Percentiles rank a stretch among this genome's conserved stretches.
Evolutionary conservation across 2,797 vertebrate genomes (phyloP).

Genomic region (Zonotrichia albicollis): DNA sequence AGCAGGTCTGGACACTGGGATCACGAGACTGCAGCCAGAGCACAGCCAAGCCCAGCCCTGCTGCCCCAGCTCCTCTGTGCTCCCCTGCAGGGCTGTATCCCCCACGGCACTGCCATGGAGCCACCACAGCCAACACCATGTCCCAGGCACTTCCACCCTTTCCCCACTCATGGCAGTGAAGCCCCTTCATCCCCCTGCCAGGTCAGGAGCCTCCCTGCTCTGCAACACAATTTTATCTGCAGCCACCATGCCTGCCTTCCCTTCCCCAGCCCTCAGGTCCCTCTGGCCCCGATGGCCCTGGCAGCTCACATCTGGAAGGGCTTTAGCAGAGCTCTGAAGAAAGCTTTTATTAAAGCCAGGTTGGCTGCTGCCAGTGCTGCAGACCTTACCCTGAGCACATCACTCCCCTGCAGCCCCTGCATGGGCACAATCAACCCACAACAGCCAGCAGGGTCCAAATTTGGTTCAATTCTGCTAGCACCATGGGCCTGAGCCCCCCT

Average conservation of each 20-base stretch:
- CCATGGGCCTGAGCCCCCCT: not conserved
- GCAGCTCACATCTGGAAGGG: slow-evolving; percentile 69
- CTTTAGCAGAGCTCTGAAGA: slow-evolving; percentile 33
- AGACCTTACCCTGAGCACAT: not conserved
- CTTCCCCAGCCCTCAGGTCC: not conserved
- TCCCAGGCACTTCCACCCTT: not conserved
- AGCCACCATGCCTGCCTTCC: not conserved
- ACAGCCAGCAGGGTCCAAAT: not conserved
- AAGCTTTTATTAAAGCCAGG: slow-evolving; percentile 67
- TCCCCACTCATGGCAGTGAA: fast-evolving
- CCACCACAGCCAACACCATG: fast-evolving
- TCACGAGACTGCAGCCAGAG: not conserved
- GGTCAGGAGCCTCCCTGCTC: not conserved
- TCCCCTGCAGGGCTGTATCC: fast-evolving
- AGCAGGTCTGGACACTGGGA: not conserved
- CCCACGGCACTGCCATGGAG: fast-evolving
- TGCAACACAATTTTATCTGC: not conserved
- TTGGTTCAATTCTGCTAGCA: not conserved
- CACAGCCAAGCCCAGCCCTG: not conserved
- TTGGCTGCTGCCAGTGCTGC: not conserved
- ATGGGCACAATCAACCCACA: not conserved
- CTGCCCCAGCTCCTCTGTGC: not conserved
- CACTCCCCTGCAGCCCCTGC: fast-evolving
- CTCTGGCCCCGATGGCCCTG: not conserved
- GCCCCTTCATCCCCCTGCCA: not conserved